phyloP scores from a whole-genome alignment of 2,797 vertebrate genomes.

The Cyprinodon diabolis region DNA sequence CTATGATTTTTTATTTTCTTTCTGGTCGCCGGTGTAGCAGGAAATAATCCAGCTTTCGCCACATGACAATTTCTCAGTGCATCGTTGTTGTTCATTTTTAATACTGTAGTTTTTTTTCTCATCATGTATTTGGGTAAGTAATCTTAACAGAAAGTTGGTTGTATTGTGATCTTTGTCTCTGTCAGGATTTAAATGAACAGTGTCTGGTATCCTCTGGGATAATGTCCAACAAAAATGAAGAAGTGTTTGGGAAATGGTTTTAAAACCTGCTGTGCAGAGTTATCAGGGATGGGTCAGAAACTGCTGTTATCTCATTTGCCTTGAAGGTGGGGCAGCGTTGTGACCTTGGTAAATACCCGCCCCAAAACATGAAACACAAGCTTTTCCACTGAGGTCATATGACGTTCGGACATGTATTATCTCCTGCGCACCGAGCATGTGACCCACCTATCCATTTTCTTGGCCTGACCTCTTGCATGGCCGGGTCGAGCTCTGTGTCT shows the following conservation, averaged over 20 bases:
- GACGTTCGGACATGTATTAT: constrained; percentile 41
- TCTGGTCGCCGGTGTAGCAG: too few species aligned
- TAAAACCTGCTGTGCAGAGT: not conserved
- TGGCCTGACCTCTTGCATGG: constrained; percentile 40
- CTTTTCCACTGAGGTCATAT: constrained; percentile 49
- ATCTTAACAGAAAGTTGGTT: not conserved
- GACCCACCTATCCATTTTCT: constrained; percentile 40
- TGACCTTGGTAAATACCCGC: constrained; percentile 48
- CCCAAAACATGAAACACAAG: constrained; percentile 61
- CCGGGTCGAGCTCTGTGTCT: constrained; percentile 29
- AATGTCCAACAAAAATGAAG: not conserved
- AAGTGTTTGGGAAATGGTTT: not conserved
- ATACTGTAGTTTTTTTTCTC: too few species aligned
- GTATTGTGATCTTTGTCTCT: not conserved
- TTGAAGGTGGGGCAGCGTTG: constrained; percentile 33
- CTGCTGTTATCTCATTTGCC: constrained; percentile 22
- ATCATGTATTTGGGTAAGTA: too few species aligned
- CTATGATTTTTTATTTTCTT: too few species aligned
- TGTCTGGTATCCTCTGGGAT: not conserved
- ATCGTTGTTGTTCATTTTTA: too few species aligned
- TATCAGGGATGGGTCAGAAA: constrained; percentile 1
- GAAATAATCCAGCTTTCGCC: not conserved
- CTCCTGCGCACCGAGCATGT: constrained; percentile 32
- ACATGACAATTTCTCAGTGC: too few species aligned
- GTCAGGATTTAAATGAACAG: not conserved